Conservation (phyloP, 1,140 invertebrate genomes). For the Achroia grisella region DNA sequence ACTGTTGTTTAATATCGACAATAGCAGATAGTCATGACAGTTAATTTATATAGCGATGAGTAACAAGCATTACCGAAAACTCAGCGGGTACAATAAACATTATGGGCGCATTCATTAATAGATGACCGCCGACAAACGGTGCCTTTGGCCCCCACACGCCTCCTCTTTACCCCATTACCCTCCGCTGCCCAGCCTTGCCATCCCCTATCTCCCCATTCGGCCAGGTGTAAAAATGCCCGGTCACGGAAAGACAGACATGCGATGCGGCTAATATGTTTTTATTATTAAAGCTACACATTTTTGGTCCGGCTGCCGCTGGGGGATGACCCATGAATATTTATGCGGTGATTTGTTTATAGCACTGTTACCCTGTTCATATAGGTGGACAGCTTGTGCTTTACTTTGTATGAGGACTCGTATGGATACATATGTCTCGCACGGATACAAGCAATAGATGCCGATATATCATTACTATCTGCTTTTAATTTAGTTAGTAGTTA, state of each 20-base stretch:
- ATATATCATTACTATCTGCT: too few relatives aligned
- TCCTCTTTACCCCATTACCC: constrained; percentile 44
- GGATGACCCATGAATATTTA: constrained; percentile 61
- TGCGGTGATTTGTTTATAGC: constrained; percentile 60
- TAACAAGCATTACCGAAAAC: constrained; percentile 50
- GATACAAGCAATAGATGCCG: not conserved
- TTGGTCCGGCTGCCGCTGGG: constrained; percentile 27
- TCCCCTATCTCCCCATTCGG: constrained; percentile 36
- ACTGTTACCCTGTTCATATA: constrained; percentile 8
- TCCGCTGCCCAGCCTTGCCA: constrained; percentile 20
- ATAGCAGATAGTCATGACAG: constrained; percentile 27
- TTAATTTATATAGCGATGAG: constrained; percentile 65
- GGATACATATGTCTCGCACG: not conserved
- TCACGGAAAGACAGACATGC: constrained; percentile 69
- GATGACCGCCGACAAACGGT: constrained; percentile 64
- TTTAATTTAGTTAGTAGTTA: too few relatives aligned
- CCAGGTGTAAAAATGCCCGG: constrained; percentile 71
- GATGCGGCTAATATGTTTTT: constrained; percentile 71
- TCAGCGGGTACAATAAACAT: constrained; percentile 64
- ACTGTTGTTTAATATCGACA: too few relatives aligned
- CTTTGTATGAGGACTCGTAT: not conserved
- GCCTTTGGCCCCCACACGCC: constrained; percentile 33
- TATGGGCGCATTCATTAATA: constrained; percentile 66
- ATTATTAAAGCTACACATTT: constrained; percentile 62
- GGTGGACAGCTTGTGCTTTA: not conserved